A percentile compares a stretch with the other conserved stretches of the same genome.
phyloP scores from a whole-genome alignment of 2,113 vertebrate genomes.

The Dicerorhinus sumatrensis region DNA sequence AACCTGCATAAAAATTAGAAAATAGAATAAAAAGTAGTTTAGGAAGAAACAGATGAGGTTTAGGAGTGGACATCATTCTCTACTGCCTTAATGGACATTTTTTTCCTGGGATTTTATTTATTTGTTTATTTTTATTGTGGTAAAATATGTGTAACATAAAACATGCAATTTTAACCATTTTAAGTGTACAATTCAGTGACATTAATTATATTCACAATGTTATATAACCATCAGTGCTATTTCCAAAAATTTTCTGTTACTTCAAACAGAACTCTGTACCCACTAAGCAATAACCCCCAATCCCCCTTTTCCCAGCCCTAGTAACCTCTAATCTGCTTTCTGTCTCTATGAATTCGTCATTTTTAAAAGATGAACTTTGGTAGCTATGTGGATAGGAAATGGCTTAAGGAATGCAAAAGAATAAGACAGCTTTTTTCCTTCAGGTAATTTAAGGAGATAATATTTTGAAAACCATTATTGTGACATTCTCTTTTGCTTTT shows the following conservation, averaged over 20 bases:
- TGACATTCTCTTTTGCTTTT: slow-evolving; percentile 45
- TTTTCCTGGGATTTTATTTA: neutral
- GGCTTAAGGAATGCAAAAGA: neutral
- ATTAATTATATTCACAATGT: neutral
- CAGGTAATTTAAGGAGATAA: neutral
- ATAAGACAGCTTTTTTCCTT: neutral
- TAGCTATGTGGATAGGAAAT: neutral
- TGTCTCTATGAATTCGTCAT: neutral
- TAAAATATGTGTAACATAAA: neutral
- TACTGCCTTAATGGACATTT: neutral
- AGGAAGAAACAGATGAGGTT: neutral
- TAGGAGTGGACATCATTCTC: neutral
- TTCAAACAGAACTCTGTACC: neutral
- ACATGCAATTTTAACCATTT: neutral
- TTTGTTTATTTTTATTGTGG: slow-evolving; percentile 14
- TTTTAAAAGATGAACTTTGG: slow-evolving; percentile 29
- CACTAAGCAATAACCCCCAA: neutral
- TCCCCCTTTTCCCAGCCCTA: neutral
- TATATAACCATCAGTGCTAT: neutral
- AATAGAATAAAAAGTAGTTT: neutral
- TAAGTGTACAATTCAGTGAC: neutral
- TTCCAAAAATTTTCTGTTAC: neutral
- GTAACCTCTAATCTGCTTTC: neutral
- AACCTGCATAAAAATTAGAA: neutral
- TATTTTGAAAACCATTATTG: slow-evolving; percentile 18